Evolutionary conservation across 2,888 invertebrate species (phyloP).

Genomic region (Amphipoea lucens): DNA sequence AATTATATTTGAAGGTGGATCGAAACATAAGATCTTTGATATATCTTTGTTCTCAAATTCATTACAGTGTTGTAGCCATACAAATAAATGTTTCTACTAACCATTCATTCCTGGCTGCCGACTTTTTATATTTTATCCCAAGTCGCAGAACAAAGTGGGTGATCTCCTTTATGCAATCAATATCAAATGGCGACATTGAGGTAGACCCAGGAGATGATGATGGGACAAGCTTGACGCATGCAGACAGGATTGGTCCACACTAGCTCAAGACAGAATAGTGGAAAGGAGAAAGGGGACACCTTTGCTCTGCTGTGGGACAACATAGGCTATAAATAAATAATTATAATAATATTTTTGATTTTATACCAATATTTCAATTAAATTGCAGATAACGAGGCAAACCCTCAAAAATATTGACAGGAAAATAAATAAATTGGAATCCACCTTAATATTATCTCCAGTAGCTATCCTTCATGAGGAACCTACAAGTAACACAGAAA

Average conservation of each 20-base stretch:
- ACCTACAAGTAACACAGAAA: constrained; percentile 6
- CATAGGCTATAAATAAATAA: background rate
- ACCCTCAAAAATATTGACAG: constrained; percentile 63
- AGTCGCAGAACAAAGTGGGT: too few species aligned
- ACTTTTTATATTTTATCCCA: too few species aligned
- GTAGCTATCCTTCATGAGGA: constrained; percentile 19
- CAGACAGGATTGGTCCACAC: background rate
- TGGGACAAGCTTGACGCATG: background rate
- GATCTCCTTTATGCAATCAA: background rate
- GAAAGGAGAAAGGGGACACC: too few species aligned
- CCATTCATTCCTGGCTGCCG: too few species aligned
- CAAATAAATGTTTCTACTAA: too few species aligned
- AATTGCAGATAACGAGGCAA: constrained; percentile 60
- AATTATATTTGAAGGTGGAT: too few species aligned
- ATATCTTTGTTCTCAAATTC: too few species aligned
- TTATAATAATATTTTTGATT: background rate
- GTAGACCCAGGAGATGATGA: too few species aligned
- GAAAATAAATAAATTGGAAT: constrained; percentile 62
- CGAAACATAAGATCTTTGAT: too few species aligned
- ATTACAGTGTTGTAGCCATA: too few species aligned
- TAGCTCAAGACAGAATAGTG: background rate
- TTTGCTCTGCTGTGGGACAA: background rate
- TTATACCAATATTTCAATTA: background rate
- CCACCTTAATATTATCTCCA: constrained; percentile 45
- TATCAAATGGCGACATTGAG: background rate